Evolutionary conservation across 2,888 invertebrate genomes (phyloP).

Genomic region (Teinopalpus imperialis): DNA sequence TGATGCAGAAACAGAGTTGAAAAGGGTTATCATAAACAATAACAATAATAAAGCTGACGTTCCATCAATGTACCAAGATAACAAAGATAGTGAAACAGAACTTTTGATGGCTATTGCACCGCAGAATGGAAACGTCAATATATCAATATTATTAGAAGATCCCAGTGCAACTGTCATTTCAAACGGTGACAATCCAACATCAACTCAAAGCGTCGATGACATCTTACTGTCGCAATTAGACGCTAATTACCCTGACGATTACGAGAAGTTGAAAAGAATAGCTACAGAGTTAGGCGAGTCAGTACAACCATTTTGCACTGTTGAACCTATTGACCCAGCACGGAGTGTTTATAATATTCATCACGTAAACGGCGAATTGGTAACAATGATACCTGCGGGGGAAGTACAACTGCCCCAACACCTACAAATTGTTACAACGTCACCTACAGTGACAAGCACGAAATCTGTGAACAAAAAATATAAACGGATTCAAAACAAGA

Average conservation of each 20-base stretch:
- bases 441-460: slow-evolving; percentile 83
- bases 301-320: slow-evolving; percentile 86
- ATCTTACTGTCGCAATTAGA: slow-evolving; percentile 86
- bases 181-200: slow-evolving; percentile 78
- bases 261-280: slow-evolving; percentile 92
- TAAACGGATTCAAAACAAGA: slow-evolving; percentile 83
- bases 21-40: slow-evolving; percentile 64
- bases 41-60: slow-evolving; percentile 73
- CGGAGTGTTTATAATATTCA: slow-evolving; percentile 80
- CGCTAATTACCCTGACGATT: slow-evolving; percentile 88
- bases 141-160: slow-evolving; percentile 75
- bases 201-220: slow-evolving; percentile 86
- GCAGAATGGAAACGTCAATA: slow-evolving; percentile 65
- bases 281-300: slow-evolving; percentile 91
- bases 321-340: slow-evolving; percentile 77
- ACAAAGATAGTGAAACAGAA: slow-evolving; percentile 60
- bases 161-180: slow-evolving; percentile 63
- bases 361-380: slow-evolving; percentile 72
- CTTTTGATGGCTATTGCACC: slow-evolving; percentile 69
- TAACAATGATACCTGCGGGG: slow-evolving; percentile 73
- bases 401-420: slow-evolving; percentile 74
- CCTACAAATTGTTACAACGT: slow-evolving; percentile 80
- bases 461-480: slow-evolving; percentile 87
- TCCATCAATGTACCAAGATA: slow-evolving; percentile 81
- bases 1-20: slow-evolving; percentile 62